Base-by-base conservation (phyloP, 2,797 vertebrate genomes). In the Sebastes flavidus region DNA sequence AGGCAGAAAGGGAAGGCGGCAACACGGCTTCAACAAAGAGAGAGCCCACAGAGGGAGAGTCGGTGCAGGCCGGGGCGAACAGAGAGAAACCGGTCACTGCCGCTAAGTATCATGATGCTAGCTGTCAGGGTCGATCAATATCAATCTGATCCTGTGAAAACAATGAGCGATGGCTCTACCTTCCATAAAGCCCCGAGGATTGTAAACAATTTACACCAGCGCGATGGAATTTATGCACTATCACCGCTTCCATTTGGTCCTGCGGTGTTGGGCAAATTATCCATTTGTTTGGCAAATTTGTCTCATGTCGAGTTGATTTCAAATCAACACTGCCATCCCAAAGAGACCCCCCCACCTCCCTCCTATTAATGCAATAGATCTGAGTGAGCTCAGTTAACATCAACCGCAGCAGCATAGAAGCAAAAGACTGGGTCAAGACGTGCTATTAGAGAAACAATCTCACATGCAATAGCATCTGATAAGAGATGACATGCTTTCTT, bases 101-200 rank as follows among this genome's bases (percentile, higher is more conserved):
- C 20, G 38, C 78, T 76, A 85, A 90, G 87, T 90, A 86, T 90
- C 87, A 82, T 90, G 83, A 91, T 93, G 88, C 78, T 80, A 27
- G 73, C 87, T 91, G 93, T 93, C 91, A 89, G 84, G 92, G 78
- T 74, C 83, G 71, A 94, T 95, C 90, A 89, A 93, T 89, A 90
- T 92, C 91, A 92, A 89, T 89, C 84, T 87, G 70, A 83, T 86
- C 61, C 86, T 18, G 86, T 59, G 85, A 91, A 86, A 92, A 91
- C 83, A 89, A 82, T 88, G 75, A 91, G 71, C 42, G 75, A 87
- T 80, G 68, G 72, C 66, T 88, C 74, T 67, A 84, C 87, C 90
- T 90, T 87, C 62, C 78, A 72, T 71, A 75, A 82, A 78, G 67
- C 80, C 73, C 81, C 0, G 46, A 83, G 88, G 78, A 83, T 72